Percentiles rank a stretch among this genome's conserved stretches.
phyloP scores from a whole-genome alignment of 2,888 invertebrate genomes.

The Augiades crinisus region DNA sequence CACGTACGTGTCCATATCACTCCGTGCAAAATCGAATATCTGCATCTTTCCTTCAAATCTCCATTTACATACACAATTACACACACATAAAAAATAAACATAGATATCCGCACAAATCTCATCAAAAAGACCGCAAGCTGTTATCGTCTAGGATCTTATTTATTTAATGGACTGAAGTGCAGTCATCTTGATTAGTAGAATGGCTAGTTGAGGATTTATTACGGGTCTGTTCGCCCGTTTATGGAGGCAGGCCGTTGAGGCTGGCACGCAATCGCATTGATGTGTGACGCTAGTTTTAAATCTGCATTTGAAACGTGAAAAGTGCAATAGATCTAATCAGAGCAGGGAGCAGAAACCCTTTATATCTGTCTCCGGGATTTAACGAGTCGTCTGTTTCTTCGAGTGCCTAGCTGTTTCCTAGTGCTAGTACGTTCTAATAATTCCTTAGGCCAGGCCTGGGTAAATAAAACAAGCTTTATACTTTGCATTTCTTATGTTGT shows the following conservation, averaged over 20 bases:
- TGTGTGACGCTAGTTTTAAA: constrained; percentile 17
- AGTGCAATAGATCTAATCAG: constrained; percentile 25
- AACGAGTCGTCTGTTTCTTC: constrained; percentile 17
- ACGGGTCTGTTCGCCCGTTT: constrained; percentile 15
- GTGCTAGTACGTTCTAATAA: not conserved
- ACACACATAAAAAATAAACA: no score
- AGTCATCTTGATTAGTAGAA: constrained; percentile 32
- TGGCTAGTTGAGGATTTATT: constrained; percentile 32
- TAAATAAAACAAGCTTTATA: no score
- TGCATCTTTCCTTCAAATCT: no score
- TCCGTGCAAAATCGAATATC: no score
- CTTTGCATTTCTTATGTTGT: no score
- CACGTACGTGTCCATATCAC: no score
- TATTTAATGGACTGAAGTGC: constrained; percentile 30
- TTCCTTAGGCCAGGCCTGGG: not conserved
- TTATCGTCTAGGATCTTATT: constrained; percentile 28
- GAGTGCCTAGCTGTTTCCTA: no score
- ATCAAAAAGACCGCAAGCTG: constrained; percentile 27
- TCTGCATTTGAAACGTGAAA: constrained; percentile 18
- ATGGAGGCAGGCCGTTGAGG: constrained; percentile 11
- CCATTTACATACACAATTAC: no score
- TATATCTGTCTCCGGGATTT: constrained; percentile 16
- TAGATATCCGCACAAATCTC: constrained; percentile 2
- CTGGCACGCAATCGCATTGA: constrained; percentile 17
- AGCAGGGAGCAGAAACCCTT: constrained; percentile 6